phyloP scores from a whole-genome alignment of 2,797 vertebrate genomes.

The Acestrorhynchus altus region DNA sequence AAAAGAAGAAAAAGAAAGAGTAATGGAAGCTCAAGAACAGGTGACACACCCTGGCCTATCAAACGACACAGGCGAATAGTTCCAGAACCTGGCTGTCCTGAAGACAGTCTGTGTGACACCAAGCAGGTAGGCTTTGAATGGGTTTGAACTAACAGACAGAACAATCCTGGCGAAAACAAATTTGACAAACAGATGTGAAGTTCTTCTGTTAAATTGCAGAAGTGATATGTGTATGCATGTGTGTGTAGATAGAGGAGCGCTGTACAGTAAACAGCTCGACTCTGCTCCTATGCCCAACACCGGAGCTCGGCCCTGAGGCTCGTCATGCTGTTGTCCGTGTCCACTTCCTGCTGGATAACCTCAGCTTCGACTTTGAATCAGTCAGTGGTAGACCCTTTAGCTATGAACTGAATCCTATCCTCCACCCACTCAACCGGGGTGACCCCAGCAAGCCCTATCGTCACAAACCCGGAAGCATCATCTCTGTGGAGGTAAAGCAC shows the following conservation, averaged over 20 bases:
- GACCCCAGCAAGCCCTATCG: constrained; percentile 88
- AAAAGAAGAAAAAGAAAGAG: constrained; percentile 60
- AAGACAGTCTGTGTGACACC: constrained; percentile 77
- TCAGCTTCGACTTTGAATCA: constrained; percentile 82
- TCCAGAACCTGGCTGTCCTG: constrained; percentile 80
- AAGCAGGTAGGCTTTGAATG: constrained; percentile 75
- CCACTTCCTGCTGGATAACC: constrained; percentile 92
- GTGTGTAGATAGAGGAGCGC: constrained; percentile 81
- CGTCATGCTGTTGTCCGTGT: constrained; percentile 79
- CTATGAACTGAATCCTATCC: constrained; percentile 87
- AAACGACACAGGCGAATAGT: constrained; percentile 83
- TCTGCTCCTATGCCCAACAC: constrained; percentile 88
- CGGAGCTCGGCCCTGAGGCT: constrained; percentile 81
- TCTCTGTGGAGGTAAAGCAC: constrained; percentile 89
- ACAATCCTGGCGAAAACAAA: too few species aligned
- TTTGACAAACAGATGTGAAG: too few species aligned
- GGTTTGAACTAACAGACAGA: not conserved
- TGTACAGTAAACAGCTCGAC: constrained; percentile 87
- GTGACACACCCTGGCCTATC: constrained; percentile 33
- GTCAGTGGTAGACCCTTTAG: constrained; percentile 80
- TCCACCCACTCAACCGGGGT: constrained; percentile 85
- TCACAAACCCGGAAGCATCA: constrained; percentile 94
- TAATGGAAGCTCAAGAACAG: constrained; percentile 39
- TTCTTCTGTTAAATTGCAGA: too few species aligned
- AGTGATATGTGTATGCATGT: too few species aligned